These are phyloP conservation scores for Herpetotheres cachinnans DNA, from an alignment of 2,113 vertebrate genomes.

Conservation along the genomic window DNA sequence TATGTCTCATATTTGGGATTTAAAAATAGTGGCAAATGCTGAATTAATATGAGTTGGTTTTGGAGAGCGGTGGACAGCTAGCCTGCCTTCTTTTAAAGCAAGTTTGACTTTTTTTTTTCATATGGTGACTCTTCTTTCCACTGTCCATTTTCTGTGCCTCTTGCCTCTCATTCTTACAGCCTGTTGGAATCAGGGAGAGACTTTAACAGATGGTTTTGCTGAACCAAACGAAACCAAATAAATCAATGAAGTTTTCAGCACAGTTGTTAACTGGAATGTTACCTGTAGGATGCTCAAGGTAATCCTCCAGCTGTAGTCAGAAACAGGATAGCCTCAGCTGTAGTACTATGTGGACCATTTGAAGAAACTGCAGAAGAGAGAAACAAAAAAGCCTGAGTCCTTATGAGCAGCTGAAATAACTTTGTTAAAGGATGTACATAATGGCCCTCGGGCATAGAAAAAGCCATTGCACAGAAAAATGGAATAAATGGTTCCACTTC, in stretches of 20 bases:
- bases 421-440: not conserved
- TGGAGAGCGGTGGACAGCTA: not conserved
- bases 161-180: not conserved
- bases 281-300: not conserved
- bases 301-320: not conserved
- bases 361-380: not conserved
- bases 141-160: not conserved
- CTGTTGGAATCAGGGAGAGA: not conserved
- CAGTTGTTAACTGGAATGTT: not conserved
- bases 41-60: not conserved
- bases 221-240: not conserved
- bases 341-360: not conserved
- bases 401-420: not conserved
- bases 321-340: not conserved
- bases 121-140: not conserved
- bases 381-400: not conserved
- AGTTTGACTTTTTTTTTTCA: not conserved
- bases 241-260: not conserved
- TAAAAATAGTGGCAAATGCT: not conserved
- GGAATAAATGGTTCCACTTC: not conserved
- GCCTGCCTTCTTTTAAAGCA: not conserved
- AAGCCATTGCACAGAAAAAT: not conserved
- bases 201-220: not conserved
- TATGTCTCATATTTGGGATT: not conserved
- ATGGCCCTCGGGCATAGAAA: not conserved